Percentiles rank a stretch among this genome's conserved stretches.
Evolutionary conservation across 2,888 invertebrate species (phyloP).

Genomic region (Calliscelio sp.): DNA sequence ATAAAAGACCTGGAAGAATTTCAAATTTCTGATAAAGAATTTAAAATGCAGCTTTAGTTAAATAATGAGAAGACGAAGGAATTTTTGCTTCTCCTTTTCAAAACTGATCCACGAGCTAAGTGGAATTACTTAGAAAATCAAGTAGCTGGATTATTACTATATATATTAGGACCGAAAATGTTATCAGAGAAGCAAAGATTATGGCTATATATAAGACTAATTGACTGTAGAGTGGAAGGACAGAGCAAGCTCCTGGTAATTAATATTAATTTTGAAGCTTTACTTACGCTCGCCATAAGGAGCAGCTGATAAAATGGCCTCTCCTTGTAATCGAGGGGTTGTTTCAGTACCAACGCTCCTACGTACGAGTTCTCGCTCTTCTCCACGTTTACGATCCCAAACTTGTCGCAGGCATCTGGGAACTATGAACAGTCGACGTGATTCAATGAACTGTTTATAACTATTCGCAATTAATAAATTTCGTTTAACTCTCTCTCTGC

Average conservation of each 20-base stretch:
- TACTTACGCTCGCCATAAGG: constrained; percentile 91
- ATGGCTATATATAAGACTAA: constrained; percentile 39
- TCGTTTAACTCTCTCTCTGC: too few relatives aligned
- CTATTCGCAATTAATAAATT: constrained; percentile 19
- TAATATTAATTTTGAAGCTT: constrained; percentile 76
- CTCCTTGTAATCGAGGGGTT: constrained; percentile 91
- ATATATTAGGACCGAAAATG: neutral
- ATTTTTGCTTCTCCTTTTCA: too few relatives aligned
- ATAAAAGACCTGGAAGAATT: too few relatives aligned
- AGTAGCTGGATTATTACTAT: neutral
- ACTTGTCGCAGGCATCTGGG: constrained; percentile 90
- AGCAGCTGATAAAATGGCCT: constrained; percentile 92
- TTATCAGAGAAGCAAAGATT: constrained; percentile 3
- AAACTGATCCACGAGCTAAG: too few relatives aligned
- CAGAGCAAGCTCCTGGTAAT: constrained; percentile 63
- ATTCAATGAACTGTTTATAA: constrained; percentile 55
- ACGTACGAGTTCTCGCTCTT: constrained; percentile 90
- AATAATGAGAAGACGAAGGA: too few relatives aligned
- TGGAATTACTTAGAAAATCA: neutral
- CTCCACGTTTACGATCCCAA: constrained; percentile 89
- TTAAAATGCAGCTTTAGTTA: too few relatives aligned
- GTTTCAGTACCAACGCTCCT: constrained; percentile 91
- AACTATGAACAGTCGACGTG: constrained; percentile 86
- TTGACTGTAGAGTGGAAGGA: constrained; percentile 47
- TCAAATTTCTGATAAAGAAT: too few relatives aligned